These are phyloP conservation scores for Amorpha juglandis DNA, from an alignment of 2,888 invertebrate species.

Conservation along the genomic window DNA sequence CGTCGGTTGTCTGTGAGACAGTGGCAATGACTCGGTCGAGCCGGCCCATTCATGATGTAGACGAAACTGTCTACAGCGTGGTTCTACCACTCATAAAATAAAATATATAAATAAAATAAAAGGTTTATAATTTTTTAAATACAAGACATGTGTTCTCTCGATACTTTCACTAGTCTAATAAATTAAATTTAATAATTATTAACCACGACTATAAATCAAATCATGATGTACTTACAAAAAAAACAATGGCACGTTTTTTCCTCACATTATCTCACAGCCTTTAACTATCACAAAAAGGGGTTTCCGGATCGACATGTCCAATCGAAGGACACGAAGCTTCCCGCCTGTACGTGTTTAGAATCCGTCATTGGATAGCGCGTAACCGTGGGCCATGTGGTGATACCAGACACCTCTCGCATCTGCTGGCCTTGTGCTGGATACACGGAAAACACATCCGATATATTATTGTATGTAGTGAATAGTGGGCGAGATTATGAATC, in stretches of 20 bases:
- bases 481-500: neutral
- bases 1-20: too few relatives aligned
- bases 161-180: too few relatives aligned
- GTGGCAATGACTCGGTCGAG: too few relatives aligned
- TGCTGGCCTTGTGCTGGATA: constrained; percentile 12
- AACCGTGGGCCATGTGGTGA: constrained; percentile 13
- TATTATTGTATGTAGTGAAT: neutral
- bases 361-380: neutral
- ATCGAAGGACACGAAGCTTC: constrained; percentile 7
- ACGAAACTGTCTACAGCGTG: too few relatives aligned
- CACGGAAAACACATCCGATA: neutral
- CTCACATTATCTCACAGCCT: constrained; percentile 1
- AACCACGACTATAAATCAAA: too few relatives aligned
- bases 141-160: too few relatives aligned
- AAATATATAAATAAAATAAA: too few relatives aligned
- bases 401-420: constrained; percentile 12
- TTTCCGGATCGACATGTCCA: constrained; percentile 6
- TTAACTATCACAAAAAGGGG: constrained; percentile 3
- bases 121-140: too few relatives aligned
- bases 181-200: too few relatives aligned
- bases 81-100: too few relatives aligned
- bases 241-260: neutral
- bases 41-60: too few relatives aligned
- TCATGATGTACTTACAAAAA: too few relatives aligned
- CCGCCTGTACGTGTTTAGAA: constrained; percentile 5